Evolutionary conservation across 1,140 invertebrate species (phyloP).

Genomic region (Trachymyrmex septentrionalis): DNA sequence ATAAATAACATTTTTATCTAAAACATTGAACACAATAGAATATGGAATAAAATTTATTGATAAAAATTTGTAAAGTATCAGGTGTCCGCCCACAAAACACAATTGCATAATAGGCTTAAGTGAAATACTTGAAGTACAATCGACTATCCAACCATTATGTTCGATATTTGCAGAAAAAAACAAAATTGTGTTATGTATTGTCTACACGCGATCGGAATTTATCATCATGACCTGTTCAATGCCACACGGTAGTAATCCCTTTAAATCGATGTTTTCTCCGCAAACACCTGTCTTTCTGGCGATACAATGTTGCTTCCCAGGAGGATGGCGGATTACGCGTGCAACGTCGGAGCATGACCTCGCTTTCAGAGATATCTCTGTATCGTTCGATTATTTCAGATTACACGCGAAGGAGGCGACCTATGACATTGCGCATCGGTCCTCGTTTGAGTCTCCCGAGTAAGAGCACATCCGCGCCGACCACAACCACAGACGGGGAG

Average conservation of each 20-base stretch:
- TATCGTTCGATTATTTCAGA: slow-evolving; percentile 81
- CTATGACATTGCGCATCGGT: slow-evolving; percentile 87
- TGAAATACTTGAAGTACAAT: background rate
- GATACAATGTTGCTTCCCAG: background rate
- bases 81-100: background rate
- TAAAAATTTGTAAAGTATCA: background rate
- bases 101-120: background rate
- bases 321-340: slow-evolving; percentile 39
- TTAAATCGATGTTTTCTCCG: slow-evolving; percentile 45
- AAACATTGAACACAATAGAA: background rate
- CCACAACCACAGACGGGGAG: slow-evolving; percentile 86
- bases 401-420: slow-evolving; percentile 86
- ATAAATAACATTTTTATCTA: background rate
- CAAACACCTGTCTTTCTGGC: slow-evolving; percentile 36
- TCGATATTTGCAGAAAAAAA: background rate
- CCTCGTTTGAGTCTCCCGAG: slow-evolving; percentile 86
- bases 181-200: slow-evolving; percentile 4
- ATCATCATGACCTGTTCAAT: slow-evolving; percentile 32
- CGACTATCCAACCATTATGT: background rate
- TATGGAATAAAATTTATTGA: background rate
- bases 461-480: slow-evolving; percentile 86
- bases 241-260: slow-evolving; percentile 35
- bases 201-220: slow-evolving; percentile 12
- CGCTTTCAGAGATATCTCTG: slow-evolving; percentile 14
- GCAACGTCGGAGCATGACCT: background rate